Evolutionary conservation across 2,113 vertebrate genomes (phyloP).

Genomic region (Eptesicus fuscus): DNA sequence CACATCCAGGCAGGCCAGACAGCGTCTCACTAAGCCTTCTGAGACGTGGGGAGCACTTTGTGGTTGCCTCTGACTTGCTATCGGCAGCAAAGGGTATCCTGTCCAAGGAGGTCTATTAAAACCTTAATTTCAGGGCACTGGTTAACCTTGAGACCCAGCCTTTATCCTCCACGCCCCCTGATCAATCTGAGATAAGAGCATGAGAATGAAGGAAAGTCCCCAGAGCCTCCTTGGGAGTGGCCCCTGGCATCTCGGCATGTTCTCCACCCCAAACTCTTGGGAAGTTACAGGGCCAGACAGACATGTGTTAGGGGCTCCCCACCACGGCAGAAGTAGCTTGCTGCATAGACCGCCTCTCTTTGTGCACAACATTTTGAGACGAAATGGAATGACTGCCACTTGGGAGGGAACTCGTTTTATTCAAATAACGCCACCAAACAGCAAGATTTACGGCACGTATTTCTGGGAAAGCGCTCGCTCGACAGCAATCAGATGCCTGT

Average conservation of each 20-base stretch:
- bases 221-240: background rate
- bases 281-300: background rate
- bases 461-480: conserved; percentile 43
- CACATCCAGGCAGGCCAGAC: background rate
- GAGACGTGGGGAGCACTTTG: conserved; percentile 1
- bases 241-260: background rate
- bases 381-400: conserved; percentile 7
- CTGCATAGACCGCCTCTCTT: background rate
- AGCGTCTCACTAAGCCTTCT: background rate
- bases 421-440: conserved; percentile 46
- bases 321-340: background rate
- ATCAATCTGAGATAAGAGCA: background rate
- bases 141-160: background rate
- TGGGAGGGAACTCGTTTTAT: conserved; percentile 56
- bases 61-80: background rate
- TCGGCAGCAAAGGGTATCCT: background rate
- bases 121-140: conserved; percentile 29
- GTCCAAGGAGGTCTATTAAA: background rate
- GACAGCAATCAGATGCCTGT: background rate
- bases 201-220: background rate
- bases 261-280: background rate
- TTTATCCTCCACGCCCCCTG: background rate
- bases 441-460: conserved; percentile 45
- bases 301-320: background rate
- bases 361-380: background rate